Evolutionary conservation across 2,113 vertebrate genomes (phyloP).

Genomic region (Nyctereutes procyonoides): DNA sequence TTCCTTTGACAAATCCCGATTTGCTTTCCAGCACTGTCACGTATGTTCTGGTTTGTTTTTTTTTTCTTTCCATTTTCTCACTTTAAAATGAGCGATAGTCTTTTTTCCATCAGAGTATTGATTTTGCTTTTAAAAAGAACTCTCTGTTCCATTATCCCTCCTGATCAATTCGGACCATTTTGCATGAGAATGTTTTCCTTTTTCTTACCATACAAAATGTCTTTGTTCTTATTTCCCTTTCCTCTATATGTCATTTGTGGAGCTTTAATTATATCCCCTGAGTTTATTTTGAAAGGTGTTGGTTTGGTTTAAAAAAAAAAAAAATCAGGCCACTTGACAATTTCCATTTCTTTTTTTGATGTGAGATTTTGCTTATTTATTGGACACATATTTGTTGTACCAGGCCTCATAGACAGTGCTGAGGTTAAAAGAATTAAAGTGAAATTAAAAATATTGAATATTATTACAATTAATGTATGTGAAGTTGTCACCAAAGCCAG

Average conservation of each 20-base stretch:
- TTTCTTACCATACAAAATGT: neutral
- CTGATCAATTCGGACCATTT: slow-evolving; percentile 42
- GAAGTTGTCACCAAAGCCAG: neutral
- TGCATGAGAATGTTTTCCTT: neutral
- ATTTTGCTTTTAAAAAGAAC: slow-evolving; percentile 58
- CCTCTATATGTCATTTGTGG: slow-evolving; percentile 2
- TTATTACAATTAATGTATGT: neutral
- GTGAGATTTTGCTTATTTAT: slow-evolving; percentile 10
- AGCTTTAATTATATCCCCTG: slow-evolving; percentile 9
- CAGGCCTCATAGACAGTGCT: neutral
- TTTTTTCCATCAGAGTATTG: slow-evolving; percentile 31
- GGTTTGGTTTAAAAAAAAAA: slow-evolving; percentile 8
- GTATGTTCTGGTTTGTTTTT: neutral
- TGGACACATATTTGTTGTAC: neutral
- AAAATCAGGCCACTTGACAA: neutral
- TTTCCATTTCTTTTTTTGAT: neutral
- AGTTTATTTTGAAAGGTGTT: slow-evolving; percentile 59
- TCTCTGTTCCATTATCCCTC: slow-evolving; percentile 38
- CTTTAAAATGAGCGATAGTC: slow-evolving; percentile 9
- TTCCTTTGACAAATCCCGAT: neutral
- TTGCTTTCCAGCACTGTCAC: slow-evolving; percentile 8
- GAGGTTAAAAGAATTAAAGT: neutral
- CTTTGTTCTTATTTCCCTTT: slow-evolving; percentile 59
- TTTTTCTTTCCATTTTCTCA: slow-evolving; percentile 30
- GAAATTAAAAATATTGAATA: slow-evolving; percentile 1